Base-by-base conservation (phyloP, 1,140 invertebrate genomes). In the Drosophila ercepeae region DNA sequence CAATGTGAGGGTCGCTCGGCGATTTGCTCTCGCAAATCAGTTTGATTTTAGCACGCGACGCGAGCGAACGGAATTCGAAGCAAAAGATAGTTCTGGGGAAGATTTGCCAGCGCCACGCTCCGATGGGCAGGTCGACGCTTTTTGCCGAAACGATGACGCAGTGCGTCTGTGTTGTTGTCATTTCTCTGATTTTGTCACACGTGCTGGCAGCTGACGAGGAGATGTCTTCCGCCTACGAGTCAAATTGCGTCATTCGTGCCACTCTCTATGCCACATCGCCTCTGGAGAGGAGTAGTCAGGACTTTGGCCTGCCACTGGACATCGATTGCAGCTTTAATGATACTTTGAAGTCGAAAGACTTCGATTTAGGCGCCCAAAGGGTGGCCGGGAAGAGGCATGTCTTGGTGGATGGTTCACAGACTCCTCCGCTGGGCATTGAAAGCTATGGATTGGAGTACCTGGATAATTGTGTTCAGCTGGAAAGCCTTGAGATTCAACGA, bases 381-480 rank as follows among this genome's bases (percentile, higher is more conserved):
- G 79, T 84, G 42, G 76, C 75, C 0, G 78, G 82, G 4, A 81
- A 89, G 25, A 14, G 39, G 18, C 69, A 83, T 61, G 82, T 90
- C 0, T 44, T 57, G 11, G 64, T 90, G 8, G 75, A 90, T 48
- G 89, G 89, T n/a, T 75, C 60, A 4, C 65, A 75, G 8, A 84
- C 81, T 13, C 65, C 78, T 2, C 58, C 82, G 0, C 34, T 89
- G 36, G 74, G 51, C 7, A 45, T 65, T 0, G 16, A 54, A 11
- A 89, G 78, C 6, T 90, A 81, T 57, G 89, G 89, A 0, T 14
- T 90, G 49, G 89, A 90, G 49, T 89, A 73, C 51, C 36, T 90
- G 45, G 75, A 76, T 8, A 84, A 89, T 32, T 90, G 89, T 52
- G 29, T 36, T 0, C 52, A 75, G 1, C 45, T 90, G 14, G 61